Evolutionary conservation across 2,113 vertebrate species (phyloP).

Genomic region (Mellivora capensis): DNA sequence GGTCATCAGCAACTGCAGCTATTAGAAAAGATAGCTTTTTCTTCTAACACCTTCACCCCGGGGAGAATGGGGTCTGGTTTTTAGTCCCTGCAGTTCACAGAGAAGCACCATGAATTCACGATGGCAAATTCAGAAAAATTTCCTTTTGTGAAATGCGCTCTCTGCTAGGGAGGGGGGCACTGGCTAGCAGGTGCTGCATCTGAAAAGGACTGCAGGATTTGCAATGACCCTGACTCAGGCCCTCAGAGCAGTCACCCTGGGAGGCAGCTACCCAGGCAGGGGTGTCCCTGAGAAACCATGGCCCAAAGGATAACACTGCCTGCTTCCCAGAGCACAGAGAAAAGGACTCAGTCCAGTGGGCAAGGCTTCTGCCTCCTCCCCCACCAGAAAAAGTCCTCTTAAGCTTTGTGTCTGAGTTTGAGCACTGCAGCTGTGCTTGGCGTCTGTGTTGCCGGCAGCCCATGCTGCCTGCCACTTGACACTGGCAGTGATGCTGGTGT

Average conservation of each 20-base stretch:
- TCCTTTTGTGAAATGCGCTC: conserved; percentile 38
- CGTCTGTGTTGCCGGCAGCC: conserved; percentile 21
- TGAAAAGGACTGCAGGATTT: background rate
- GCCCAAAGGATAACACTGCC: background rate
- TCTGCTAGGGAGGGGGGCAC: background rate
- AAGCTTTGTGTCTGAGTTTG: conserved; percentile 8
- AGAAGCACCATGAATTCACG: conserved; percentile 39
- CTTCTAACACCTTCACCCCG: background rate
- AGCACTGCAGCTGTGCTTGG: conserved; percentile 15
- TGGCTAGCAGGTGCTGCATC: background rate
- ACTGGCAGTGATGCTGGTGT: background rate
- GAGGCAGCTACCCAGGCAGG: background rate
- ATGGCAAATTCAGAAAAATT: conserved; percentile 41
- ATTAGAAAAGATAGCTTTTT: conserved; percentile 57
- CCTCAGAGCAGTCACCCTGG: background rate
- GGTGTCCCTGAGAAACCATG: background rate
- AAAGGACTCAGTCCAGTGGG: background rate
- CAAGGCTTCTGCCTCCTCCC: background rate
- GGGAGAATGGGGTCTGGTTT: conserved; percentile 37
- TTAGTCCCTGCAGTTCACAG: background rate
- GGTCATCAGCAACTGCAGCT: conserved; percentile 6
- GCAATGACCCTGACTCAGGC: background rate
- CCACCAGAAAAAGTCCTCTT: background rate
- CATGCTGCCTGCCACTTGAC: background rate
- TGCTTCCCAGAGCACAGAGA: background rate